Evolutionary conservation across 2,797 vertebrate species (phyloP).

Genomic region (Thripadectes ignobilis): DNA sequence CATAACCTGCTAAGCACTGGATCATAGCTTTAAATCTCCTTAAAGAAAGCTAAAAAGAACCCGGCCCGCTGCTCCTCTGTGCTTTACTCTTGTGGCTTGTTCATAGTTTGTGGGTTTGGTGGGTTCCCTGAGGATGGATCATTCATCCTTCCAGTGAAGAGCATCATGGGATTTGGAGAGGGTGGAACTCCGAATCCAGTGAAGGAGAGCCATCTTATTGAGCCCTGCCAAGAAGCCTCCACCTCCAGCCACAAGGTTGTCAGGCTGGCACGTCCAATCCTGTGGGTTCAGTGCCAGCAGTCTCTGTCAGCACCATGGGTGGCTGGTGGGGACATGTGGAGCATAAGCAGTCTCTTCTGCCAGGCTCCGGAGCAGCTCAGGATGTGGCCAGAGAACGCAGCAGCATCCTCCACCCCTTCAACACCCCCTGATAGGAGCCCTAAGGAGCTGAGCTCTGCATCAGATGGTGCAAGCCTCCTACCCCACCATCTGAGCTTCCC

Average conservation of each 20-base stretch:
- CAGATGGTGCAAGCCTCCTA: background rate
- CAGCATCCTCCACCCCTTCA: background rate
- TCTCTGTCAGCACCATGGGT: background rate
- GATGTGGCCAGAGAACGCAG: background rate
- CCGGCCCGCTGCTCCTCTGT: background rate
- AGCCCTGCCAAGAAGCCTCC: background rate
- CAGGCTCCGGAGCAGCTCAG: background rate
- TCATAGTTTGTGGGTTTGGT: background rate
- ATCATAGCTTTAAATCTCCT: background rate
- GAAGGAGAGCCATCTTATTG: background rate
- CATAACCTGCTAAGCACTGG: background rate
- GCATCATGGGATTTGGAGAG: background rate
- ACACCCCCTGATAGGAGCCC: background rate
- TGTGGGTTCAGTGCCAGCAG: background rate
- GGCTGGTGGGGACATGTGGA: background rate
- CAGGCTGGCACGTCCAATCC: accelerated
- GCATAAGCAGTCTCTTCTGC: background rate
- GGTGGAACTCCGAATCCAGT: background rate
- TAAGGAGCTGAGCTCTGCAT: background rate
- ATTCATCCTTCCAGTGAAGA: background rate
- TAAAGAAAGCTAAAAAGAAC: background rate
- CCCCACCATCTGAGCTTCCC: background rate
- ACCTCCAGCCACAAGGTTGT: background rate
- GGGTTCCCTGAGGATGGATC: background rate
- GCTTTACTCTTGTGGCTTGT: background rate